A percentile compares a stretch with the other conserved stretches of the same genome.
Conservation (phyloP, 2,888 invertebrate species). For the Leptinotarsa tumamoca region DNA sequence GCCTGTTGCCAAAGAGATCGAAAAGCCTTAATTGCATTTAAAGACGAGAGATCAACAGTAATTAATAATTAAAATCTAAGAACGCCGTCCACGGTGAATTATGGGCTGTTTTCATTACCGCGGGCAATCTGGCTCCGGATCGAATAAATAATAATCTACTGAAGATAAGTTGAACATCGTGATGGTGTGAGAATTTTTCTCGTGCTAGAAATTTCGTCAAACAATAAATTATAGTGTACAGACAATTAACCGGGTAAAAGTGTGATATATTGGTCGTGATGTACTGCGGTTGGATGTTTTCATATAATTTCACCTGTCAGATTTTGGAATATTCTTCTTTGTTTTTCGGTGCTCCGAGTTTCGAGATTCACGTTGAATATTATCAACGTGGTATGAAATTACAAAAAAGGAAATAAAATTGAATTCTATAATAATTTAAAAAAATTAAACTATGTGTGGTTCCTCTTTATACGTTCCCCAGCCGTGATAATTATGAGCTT, state of each 20-base stretch:
- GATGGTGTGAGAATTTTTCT: constrained; percentile 44
- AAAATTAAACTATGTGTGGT: too few species aligned
- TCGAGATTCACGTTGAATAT: neutral
- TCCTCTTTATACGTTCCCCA: too few species aligned
- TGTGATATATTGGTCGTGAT: constrained; percentile 29
- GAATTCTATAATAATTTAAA: too few species aligned
- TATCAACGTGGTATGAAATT: too few species aligned
- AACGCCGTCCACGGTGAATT: constrained; percentile 54
- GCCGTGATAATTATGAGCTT: too few species aligned
- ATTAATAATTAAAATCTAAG: constrained; percentile 60
- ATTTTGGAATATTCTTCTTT: neutral
- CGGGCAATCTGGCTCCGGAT: constrained; percentile 42
- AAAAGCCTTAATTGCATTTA: constrained; percentile 59
- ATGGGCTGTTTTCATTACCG: constrained; percentile 55
- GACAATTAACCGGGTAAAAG: constrained; percentile 29
- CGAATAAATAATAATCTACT: constrained; percentile 45
- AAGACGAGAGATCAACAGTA: constrained; percentile 59
- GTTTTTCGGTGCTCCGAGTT: neutral
- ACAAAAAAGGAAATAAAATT: too few species aligned
- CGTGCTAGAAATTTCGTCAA: constrained; percentile 39
- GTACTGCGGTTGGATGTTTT: constrained; percentile 18
- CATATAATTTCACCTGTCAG: constrained; percentile 6
- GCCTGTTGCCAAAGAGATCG: constrained; percentile 28
- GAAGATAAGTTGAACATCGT: constrained; percentile 38
- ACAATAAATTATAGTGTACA: constrained; percentile 35